These are phyloP conservation scores for Ophion ventricosus DNA, from an alignment of 2,888 invertebrate genomes.

Conservation along the genomic window DNA sequence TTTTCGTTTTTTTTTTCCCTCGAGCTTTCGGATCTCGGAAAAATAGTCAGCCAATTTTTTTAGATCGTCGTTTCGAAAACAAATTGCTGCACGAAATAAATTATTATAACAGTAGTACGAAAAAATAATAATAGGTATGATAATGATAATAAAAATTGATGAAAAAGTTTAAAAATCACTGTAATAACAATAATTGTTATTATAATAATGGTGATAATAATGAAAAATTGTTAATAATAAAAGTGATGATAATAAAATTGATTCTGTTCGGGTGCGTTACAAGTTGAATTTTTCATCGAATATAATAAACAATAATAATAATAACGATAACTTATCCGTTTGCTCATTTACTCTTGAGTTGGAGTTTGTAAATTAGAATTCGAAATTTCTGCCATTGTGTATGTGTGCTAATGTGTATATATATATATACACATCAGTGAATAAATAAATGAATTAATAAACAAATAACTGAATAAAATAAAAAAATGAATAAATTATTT, in stretches of 20 bases:
- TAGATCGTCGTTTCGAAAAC: no score
- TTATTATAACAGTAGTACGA: no score
- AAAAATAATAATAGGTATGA: no score
- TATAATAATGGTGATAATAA: background rate
- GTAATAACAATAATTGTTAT: background rate
- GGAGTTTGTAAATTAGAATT: background rate
- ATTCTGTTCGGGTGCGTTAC: background rate
- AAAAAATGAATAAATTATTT: no score
- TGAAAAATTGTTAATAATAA: background rate
- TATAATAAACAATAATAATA: background rate
- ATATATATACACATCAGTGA: background rate
- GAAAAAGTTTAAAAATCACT: background rate
- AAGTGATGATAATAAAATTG: background rate
- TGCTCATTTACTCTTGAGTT: background rate
- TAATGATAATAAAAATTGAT: no score
- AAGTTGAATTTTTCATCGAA: background rate
- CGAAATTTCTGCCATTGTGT: background rate
- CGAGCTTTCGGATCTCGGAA: no score
- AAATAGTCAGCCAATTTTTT: no score
- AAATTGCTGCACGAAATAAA: no score
- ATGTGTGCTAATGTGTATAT: background rate
- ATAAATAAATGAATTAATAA: background rate
- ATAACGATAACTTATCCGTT: background rate
- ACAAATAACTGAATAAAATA: background rate
- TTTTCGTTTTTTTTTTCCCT: no score